These are phyloP conservation scores for Elgaria multicarinata DNA, from an alignment of 2,113 vertebrate genomes.

Conservation along the genomic window DNA sequence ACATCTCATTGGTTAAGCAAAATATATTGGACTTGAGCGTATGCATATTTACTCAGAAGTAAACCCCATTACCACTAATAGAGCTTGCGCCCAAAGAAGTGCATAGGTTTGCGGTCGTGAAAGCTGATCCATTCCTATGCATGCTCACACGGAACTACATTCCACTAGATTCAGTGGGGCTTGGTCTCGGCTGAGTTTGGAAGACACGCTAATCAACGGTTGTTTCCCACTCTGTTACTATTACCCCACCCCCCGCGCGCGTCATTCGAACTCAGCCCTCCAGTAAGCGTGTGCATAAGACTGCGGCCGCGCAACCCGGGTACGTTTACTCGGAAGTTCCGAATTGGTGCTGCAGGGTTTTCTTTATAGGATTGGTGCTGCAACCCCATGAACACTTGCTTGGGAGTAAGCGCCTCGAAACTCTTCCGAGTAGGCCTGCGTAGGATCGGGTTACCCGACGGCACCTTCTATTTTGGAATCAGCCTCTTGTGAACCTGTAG, in stretches of 20 bases:
- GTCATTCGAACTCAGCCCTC: no score
- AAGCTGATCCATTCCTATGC: neutral
- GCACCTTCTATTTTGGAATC: no score
- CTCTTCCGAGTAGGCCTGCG: neutral
- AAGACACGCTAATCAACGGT: no score
- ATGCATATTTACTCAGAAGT: neutral
- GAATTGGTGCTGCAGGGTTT: no score
- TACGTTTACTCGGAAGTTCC: neutral
- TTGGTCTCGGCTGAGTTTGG: no score
- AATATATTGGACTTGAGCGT: neutral
- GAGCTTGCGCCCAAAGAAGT: no score
- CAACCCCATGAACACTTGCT: neutral
- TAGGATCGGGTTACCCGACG: neutral
- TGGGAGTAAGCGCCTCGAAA: neutral
- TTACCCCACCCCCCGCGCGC: no score
- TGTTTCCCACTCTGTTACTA: no score
- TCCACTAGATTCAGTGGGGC: neutral
- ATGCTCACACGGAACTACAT: neutral
- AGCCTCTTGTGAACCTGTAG: no score
- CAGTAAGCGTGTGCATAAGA: neutral
- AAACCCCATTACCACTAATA: neutral
- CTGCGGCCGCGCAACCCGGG: neutral
- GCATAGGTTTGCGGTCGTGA: neutral
- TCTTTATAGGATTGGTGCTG: neutral
- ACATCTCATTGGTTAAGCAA: neutral